phyloP scores from a whole-genome alignment of 2,888 invertebrate species.

The Mesorhabditis belari region DNA sequence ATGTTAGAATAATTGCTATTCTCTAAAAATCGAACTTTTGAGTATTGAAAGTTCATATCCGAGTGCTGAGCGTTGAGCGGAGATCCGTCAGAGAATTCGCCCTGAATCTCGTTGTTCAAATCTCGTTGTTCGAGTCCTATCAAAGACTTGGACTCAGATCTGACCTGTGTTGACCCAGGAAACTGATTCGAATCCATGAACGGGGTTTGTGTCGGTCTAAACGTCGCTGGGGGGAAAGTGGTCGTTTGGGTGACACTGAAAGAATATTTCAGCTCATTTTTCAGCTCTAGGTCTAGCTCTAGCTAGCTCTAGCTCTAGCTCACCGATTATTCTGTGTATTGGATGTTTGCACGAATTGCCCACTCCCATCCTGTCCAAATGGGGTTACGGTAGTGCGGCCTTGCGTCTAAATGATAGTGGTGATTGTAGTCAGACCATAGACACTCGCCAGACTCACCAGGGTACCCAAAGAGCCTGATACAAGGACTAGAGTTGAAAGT shows the following conservation, averaged over 20 bases:
- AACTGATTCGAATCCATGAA: too few species aligned
- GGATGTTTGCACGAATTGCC: neutral
- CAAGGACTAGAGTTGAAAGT: too few species aligned
- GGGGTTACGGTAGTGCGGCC: neutral
- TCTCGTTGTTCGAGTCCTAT: too few species aligned
- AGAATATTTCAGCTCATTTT: neutral
- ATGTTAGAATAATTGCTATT: too few species aligned
- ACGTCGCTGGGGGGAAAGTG: neutral
- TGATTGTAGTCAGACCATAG: too few species aligned
- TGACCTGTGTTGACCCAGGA: too few species aligned
- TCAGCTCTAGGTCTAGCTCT: neutral
- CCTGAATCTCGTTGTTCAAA: neutral
- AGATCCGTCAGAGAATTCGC: neutral
- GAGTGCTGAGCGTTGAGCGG: neutral
- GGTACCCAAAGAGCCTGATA: too few species aligned
- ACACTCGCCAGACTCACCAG: too few species aligned
- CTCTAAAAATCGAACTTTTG: too few species aligned
- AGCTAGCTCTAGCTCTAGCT: neutral
- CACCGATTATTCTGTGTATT: neutral
- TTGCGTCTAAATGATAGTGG: too few species aligned
- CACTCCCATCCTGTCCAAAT: neutral
- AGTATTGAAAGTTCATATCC: neutral
- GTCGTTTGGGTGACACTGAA: neutral
- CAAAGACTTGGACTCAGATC: too few species aligned
- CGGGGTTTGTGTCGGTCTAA: too few species aligned